These are phyloP conservation scores for Tiliacea citrago DNA, from an alignment of 2,888 invertebrate genomes.

Conservation along the genomic window DNA sequence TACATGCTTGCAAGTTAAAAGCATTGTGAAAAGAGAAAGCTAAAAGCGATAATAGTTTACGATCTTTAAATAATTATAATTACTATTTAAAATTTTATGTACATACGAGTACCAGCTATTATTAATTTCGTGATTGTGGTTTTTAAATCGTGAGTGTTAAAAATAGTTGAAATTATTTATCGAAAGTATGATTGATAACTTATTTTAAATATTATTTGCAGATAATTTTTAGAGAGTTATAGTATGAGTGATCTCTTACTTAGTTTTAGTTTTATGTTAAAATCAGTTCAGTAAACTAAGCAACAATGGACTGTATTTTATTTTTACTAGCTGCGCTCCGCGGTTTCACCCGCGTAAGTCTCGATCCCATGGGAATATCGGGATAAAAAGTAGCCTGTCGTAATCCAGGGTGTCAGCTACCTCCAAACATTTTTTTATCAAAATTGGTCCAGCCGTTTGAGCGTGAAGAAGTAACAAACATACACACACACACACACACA, in stretches of 20 bases:
- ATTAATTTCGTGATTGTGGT: neutral
- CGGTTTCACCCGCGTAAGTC: no score
- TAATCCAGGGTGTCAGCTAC: no score
- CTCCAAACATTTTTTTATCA: no score
- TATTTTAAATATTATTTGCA: neutral
- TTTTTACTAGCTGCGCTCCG: no score
- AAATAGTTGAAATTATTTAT: neutral
- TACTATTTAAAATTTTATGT: neutral
- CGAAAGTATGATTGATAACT: neutral
- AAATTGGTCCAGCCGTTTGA: no score
- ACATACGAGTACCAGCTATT: neutral
- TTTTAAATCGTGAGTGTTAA: neutral
- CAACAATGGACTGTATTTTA: neutral
- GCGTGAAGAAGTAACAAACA: no score
- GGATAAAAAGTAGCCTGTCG: no score
- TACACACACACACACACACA: no score
- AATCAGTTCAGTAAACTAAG: neutral
- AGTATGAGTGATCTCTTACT: neutral
- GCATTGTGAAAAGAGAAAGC: constrained; percentile 52
- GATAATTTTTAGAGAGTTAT: neutral
- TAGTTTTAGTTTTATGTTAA: neutral
- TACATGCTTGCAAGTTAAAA: constrained; percentile 30
- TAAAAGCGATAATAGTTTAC: neutral
- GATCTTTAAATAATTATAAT: constrained; percentile 11
- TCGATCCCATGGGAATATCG: no score